phyloP scores from a whole-genome alignment of 1,140 invertebrate genomes.

The Sweltsa coloradensis region DNA sequence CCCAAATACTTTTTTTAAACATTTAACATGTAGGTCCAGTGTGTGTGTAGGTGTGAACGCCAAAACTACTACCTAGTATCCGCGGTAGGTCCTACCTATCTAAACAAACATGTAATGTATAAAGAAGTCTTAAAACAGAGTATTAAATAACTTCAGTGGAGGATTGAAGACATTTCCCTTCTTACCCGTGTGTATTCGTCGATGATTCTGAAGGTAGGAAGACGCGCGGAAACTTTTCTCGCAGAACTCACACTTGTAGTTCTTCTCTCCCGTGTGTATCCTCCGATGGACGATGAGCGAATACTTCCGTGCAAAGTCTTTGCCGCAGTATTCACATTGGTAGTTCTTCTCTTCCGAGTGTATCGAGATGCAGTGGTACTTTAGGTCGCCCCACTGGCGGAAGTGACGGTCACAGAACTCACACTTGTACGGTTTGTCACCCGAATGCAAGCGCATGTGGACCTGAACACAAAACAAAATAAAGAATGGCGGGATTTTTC shows the following conservation, averaged over 20 bases:
- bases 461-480: slow-evolving; percentile 34
- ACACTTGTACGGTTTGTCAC: slow-evolving; percentile 69
- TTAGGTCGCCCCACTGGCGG: slow-evolving; percentile 78
- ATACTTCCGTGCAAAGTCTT: slow-evolving; percentile 86
- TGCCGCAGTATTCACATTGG: slow-evolving; percentile 84
- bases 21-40: no score
- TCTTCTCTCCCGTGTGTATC: slow-evolving; percentile 81
- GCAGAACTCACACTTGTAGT: slow-evolving; percentile 80
- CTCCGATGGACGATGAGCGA: slow-evolving; percentile 81
- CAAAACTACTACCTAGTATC: no score
- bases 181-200: slow-evolving; percentile 78
- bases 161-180: background rate
- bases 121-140: no score
- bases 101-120: no score
- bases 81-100: no score
- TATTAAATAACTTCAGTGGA: slow-evolving; percentile 14
- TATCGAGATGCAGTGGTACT: slow-evolving; percentile 76
- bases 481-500: no score
- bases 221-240: slow-evolving; percentile 72
- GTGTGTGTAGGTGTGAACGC: no score
- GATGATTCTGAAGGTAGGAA: slow-evolving; percentile 73
- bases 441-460: slow-evolving; percentile 59
- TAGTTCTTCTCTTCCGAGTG: slow-evolving; percentile 73
- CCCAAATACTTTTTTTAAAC: no score
- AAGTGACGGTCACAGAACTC: slow-evolving; percentile 63